Base-by-base conservation (phyloP, 2,888 invertebrate genomes). In the Operophtera brumata region DNA sequence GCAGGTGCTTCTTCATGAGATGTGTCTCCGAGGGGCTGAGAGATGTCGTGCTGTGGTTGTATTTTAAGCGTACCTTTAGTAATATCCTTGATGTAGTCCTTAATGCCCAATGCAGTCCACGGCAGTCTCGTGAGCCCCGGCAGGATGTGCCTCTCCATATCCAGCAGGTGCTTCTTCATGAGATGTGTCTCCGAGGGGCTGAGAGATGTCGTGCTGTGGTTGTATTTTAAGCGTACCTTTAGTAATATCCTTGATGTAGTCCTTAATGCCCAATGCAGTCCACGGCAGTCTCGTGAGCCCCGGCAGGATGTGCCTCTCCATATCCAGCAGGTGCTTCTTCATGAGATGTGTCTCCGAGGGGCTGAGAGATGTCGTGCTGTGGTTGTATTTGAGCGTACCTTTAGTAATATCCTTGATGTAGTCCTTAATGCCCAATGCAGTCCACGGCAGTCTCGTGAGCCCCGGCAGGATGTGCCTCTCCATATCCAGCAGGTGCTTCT, bases 91-190 rank as follows among this genome's bases (percentile, higher is more conserved):
- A 90, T 88, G 76, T 95, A 98, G 57, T 96, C 95, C 11, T 88
- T 86, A 39, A 97, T 96, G 25, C 95, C 94, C 10, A 97, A 90
- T 0, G 96, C 96, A 58, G 94, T 94, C 97, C 98, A 98, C 40
- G 95, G 95, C 51, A 96, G 93, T 26, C 97, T 92, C 2, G 94
- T 94, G 0, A 96, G 86, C 0, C 97, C 97, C 2, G 96, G 96
- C 69, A 96, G 92, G 44, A 96, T 93, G 46, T 93, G 91, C 34
- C 94, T 91, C 76, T 96, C 96, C 59, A 94, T 93, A 57, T 94
- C 92, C 64, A 92, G 86, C 0, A 96, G 87, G 62, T 93, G 93
- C 9, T 91, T 91, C 64, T 94, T 93, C 75, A 96, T 83, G 48
- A 96, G 91, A 57, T 93, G 90, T 0, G 94, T 91, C 85, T 97